phyloP scores from a whole-genome alignment of 2,113 vertebrate genomes.

The Gallinago paraguaiae region DNA sequence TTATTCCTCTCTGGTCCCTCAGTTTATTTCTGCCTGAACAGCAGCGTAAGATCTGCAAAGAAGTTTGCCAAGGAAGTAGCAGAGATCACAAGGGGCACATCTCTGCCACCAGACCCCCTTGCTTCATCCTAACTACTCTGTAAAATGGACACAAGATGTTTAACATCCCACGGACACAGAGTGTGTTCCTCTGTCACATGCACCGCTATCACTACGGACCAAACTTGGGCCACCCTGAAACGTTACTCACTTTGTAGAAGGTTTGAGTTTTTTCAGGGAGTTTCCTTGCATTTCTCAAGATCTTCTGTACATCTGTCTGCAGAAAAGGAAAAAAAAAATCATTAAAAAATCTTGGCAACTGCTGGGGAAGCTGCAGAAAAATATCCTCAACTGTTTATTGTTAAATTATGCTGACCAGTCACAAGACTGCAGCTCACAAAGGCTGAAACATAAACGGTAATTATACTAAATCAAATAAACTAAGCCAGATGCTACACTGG shows the following conservation, averaged over 20 bases:
- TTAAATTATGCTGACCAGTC: constrained; percentile 3
- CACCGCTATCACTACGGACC: neutral
- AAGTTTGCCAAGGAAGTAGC: neutral
- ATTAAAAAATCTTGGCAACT: neutral
- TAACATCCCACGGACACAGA: neutral
- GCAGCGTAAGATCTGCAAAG: neutral
- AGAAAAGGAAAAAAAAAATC: neutral
- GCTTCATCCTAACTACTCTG: neutral
- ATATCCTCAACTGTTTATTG: neutral
- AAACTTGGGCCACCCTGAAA: neutral
- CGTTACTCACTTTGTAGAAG: constrained; percentile 91
- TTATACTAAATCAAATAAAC: constrained; percentile 41
- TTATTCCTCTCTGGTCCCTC: neutral
- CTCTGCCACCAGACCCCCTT: neutral
- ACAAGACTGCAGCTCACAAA: constrained; percentile 9
- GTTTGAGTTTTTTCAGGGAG: constrained; percentile 99
- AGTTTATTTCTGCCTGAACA: neutral
- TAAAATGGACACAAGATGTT: neutral
- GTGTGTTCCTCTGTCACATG: neutral
- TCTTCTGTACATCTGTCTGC: constrained; percentile 99
- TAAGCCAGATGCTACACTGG: constrained; percentile 22
- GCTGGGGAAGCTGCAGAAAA: neutral
- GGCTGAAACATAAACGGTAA: constrained; percentile 2
- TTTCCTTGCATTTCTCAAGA: constrained; percentile 96
- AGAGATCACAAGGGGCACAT: neutral